phyloP scores from a whole-genome alignment of 1,140 invertebrate species.

The Papilio xuthus region DNA sequence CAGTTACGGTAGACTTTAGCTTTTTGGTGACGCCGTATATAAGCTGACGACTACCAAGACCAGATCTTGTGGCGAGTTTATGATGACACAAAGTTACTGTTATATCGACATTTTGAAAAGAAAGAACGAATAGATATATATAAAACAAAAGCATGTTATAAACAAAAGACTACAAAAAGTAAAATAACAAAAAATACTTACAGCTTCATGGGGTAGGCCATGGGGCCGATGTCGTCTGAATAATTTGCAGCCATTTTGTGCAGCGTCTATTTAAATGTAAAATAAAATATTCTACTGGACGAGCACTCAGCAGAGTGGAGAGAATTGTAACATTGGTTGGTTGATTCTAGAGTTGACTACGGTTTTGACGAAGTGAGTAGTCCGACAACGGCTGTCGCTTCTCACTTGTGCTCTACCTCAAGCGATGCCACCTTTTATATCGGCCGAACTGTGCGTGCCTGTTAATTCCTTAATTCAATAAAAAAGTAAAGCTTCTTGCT shows the following conservation, averaged over 20 bases:
- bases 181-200: conserved; percentile 58
- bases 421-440: conserved; percentile 65
- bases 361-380: conserved; percentile 78
- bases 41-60: no score
- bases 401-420: conserved; percentile 68
- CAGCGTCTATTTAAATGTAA: conserved; percentile 45
- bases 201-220: conserved; percentile 74
- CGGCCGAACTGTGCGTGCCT: conserved; percentile 67
- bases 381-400: conserved; percentile 76
- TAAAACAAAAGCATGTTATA: conserved; percentile 18
- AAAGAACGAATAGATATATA: conserved; percentile 9
- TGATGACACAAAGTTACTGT: no score
- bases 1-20: no score
- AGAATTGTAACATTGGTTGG: conserved; percentile 42
- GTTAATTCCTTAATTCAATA: conserved; percentile 81
- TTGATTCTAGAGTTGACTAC: conserved; percentile 35
- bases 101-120: background rate
- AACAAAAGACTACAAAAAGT: conserved; percentile 21
- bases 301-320: conserved; percentile 28
- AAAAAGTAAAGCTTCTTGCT: conserved; percentile 75
- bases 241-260: conserved; percentile 73
- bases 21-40: no score
- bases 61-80: no score
- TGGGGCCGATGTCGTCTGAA: conserved; percentile 64
- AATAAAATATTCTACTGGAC: conserved; percentile 40